Evolutionary conservation across 2,888 invertebrate species (phyloP), one percentile per base, ranked within the genome.

Genomic region (Bellardia pandia): DNA sequence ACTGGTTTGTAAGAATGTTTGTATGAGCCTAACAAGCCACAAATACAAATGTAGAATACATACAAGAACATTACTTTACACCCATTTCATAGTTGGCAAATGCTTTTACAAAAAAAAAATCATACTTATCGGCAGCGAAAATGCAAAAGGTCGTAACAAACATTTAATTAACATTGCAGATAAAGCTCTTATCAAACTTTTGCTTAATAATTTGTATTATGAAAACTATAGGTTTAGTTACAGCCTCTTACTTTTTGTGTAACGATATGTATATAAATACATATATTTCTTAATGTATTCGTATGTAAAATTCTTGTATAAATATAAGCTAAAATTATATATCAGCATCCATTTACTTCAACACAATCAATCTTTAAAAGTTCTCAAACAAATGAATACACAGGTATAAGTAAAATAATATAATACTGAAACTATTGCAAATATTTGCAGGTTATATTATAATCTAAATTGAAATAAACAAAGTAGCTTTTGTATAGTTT

Each of bases 31-130:
- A 64, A 64, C 64, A 64, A 40, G 40, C 64, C 40, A 40, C 64
- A 64, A 64, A 64, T 16, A 64, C 64, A 64, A 64, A 64, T 40
- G 40, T 64, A 16, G 14, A 60, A 33, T 60, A 60, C 60, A 5
- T 60, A 60, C 40, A 64, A 64, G 16, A 64, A 64, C 64, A 64
- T 64, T 64, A 66, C 23, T 45, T 37, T 45, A 37, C 60, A 8
- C n/a, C 23, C n/a, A 45, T 45, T 42, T 11, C 23, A 23, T 23
- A 11, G 42, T 5, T 66, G 42, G 11, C 45, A 42, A 23, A 16
- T 42, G 45, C 42, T 66, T 42, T 23, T 66, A 66, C 11, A 23
- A 42, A 23, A 66, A 9, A 45, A 42, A n/a, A n/a, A n/a, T n/a
- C 64, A 64, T 64, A 9, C 3, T 40, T 40, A 62, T 51, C 3